Conservation (phyloP, 2,113 vertebrate genomes). For the Zingel zingel region DNA sequence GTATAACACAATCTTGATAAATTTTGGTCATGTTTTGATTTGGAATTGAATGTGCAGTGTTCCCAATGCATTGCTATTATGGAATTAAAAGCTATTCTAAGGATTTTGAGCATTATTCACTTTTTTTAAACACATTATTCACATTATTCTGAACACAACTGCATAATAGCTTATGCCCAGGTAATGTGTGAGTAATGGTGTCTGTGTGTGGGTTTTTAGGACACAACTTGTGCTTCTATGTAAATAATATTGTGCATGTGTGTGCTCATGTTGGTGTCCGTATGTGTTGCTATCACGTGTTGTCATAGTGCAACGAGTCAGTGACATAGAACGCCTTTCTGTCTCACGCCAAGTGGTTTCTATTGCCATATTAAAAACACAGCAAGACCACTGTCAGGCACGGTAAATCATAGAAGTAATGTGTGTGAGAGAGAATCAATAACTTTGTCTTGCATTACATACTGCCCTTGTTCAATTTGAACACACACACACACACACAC, state of each 20-base stretch:
- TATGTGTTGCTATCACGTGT: not conserved
- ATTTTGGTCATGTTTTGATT: no score
- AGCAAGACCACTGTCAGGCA: slow-evolving; percentile 36
- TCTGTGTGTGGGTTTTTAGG: not conserved
- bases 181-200: not conserved
- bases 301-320: slow-evolving; percentile 33
- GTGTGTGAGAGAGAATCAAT: slow-evolving; percentile 51
- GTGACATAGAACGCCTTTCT: slow-evolving; percentile 14
- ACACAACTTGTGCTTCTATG: not conserved
- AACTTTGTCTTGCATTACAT: slow-evolving; percentile 36
- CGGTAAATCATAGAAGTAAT: slow-evolving; percentile 34
- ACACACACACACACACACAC: not conserved
- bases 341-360: slow-evolving; percentile 32
- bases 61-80: no score
- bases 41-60: no score
- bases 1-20: no score
- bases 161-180: slow-evolving; percentile 18
- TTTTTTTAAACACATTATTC: no score
- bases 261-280: not conserved
- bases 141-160: no score
- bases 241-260: not conserved
- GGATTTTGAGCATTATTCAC: no score
- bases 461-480: slow-evolving; percentile 51
- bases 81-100: no score
- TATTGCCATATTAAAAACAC: slow-evolving; percentile 28